phyloP scores from a whole-genome alignment of 2,797 vertebrate genomes.

The Mustela erminea region DNA sequence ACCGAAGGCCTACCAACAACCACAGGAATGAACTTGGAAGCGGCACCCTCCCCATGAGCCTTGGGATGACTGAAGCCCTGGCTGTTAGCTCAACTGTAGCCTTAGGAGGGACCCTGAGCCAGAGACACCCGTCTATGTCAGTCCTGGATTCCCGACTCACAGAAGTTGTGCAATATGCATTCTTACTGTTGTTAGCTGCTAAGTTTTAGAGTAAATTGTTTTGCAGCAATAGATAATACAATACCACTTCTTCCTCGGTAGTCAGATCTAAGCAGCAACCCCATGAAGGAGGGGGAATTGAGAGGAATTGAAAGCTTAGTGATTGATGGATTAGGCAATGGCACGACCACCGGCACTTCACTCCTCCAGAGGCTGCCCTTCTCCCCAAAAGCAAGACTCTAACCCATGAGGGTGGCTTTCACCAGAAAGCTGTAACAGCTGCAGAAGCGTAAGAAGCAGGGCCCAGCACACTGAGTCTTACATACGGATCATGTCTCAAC shows the following conservation, averaged over 20 bases:
- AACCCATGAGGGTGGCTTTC: neutral
- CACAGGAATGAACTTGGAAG: neutral
- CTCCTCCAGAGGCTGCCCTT: neutral
- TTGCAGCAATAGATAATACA: neutral
- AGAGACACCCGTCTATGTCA: neutral
- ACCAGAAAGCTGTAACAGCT: neutral
- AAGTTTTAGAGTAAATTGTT: neutral
- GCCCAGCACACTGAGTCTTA: conserved; percentile 47
- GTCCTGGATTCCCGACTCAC: neutral
- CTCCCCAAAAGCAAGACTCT: neutral
- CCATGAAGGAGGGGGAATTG: neutral
- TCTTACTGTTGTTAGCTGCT: neutral
- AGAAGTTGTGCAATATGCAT: neutral
- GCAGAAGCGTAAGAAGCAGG: neutral
- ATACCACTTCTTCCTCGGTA: neutral
- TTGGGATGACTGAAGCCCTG: neutral
- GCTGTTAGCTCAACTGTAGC: neutral
- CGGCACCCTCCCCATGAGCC: neutral
- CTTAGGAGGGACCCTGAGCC: neutral
- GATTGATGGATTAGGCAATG: neutral
- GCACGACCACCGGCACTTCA: neutral
- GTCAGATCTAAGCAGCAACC: neutral
- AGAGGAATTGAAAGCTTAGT: neutral
- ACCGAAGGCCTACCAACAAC: neutral
- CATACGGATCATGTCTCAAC: conserved; percentile 73